Percentiles rank a stretch among this genome's conserved stretches.
Evolutionary conservation across 2,888 invertebrate genomes (phyloP).

Genomic region (Scaptomyza polygonia): DNA sequence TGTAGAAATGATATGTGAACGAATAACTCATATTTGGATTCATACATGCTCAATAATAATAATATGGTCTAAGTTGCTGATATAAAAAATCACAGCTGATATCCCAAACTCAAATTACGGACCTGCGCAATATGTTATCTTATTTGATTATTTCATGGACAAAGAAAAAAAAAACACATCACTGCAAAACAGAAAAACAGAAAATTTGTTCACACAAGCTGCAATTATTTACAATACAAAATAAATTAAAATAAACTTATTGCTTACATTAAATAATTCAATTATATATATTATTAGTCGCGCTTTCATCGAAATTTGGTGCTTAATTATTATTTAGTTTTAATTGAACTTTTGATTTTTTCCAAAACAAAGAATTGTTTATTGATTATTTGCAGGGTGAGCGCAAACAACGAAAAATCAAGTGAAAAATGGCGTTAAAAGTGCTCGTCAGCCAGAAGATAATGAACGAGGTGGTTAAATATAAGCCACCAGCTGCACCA

Average conservation of each 20-base stretch:
- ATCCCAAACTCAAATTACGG: conserved; percentile 1
- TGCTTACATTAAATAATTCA: conserved; percentile 20
- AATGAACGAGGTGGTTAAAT: conserved; percentile 98
- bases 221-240: conserved; percentile 40
- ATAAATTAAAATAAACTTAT: conserved; percentile 15
- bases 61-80: neutral
- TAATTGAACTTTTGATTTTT: conserved; percentile 25
- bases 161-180: neutral
- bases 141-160: neutral
- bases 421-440: conserved; percentile 91
- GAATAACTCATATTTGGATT: neutral
- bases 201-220: conserved; percentile 14
- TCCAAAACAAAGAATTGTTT: conserved; percentile 5
- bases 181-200: conserved; percentile 8
- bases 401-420: conserved; percentile 17
- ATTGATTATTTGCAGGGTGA: conserved; percentile 19
- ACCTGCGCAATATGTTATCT: conserved; percentile 11
- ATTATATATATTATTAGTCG: conserved; percentile 14
- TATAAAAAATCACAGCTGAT: conserved; percentile 1
- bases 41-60: neutral
- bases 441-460: conserved; percentile 96
- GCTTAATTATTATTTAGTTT: conserved; percentile 39
- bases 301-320: conserved; percentile 37
- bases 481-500: conserved; percentile 89
- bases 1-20: no score